phyloP scores from a whole-genome alignment of 2,113 vertebrate genomes.

The Callocephalon fimbriatum region DNA sequence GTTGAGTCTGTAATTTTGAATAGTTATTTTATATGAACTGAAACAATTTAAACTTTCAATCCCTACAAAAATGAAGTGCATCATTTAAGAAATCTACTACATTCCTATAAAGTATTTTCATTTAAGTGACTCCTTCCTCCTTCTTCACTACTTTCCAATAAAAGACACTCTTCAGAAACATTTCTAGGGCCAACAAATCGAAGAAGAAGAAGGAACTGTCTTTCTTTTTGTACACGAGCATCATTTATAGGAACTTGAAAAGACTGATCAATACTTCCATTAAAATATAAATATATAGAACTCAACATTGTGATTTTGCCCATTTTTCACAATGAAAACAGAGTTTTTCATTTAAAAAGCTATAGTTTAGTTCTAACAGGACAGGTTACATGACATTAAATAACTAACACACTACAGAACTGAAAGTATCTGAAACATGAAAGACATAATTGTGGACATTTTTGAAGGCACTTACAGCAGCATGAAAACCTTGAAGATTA shows the following conservation, averaged over 20 bases:
- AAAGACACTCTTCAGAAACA: not conserved
- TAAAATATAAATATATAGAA: not conserved
- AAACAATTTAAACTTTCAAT: not conserved
- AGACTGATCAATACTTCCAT: not conserved
- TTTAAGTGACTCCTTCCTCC: not conserved
- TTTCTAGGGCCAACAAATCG: not conserved
- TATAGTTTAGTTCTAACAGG: not conserved
- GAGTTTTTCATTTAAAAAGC: not conserved
- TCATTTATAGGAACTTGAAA: not conserved
- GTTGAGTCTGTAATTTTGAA: not conserved
- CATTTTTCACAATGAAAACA: not conserved
- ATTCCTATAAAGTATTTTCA: not conserved
- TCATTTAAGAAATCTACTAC: not conserved
- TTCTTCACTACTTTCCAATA: not conserved
- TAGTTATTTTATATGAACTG: not conserved
- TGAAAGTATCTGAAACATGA: not conserved
- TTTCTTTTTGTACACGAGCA: not conserved
- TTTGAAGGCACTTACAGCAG: conserved; percentile 84
- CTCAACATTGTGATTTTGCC: not conserved
- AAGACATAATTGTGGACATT: not conserved
- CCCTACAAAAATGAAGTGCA: not conserved
- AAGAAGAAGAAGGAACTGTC: not conserved
- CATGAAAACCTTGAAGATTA: conserved; percentile 91
- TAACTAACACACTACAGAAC: not conserved
- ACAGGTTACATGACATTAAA: not conserved